These are phyloP conservation scores for Asteroscopus sphinx DNA, from an alignment of 2,888 invertebrate genomes.

Conservation along the genomic window DNA sequence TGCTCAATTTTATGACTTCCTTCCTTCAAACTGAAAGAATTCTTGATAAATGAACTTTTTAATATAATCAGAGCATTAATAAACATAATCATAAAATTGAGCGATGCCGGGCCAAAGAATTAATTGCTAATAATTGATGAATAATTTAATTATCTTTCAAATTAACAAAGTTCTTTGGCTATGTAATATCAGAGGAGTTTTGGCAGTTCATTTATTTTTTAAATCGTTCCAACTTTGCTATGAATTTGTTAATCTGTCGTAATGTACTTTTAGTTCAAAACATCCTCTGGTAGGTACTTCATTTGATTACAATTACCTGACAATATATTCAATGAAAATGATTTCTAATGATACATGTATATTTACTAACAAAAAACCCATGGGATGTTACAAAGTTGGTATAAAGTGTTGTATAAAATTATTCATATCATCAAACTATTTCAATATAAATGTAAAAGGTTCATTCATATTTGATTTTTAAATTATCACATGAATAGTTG, in stretches of 20 bases:
- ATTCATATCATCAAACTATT: slow-evolving; percentile 54
- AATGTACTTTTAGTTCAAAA: slow-evolving; percentile 31
- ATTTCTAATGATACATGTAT: slow-evolving; percentile 54
- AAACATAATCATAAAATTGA: slow-evolving; percentile 74
- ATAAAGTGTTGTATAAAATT: slow-evolving; percentile 60
- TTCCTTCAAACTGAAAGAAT: slow-evolving; percentile 16
- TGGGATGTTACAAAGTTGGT: slow-evolving; percentile 62
- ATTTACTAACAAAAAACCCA: slow-evolving; percentile 58
- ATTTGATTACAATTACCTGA: slow-evolving; percentile 29
- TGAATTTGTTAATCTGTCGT: slow-evolving; percentile 35
- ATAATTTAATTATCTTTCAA: slow-evolving; percentile 65
- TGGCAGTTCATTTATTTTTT: slow-evolving; percentile 51
- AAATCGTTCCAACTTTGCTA: slow-evolving; percentile 47
- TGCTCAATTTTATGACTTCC: slow-evolving; percentile 69
- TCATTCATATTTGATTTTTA: not conserved
- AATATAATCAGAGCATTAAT: slow-evolving; percentile 47
- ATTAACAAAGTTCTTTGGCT: slow-evolving; percentile 72
- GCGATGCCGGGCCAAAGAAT: slow-evolving; percentile 68
- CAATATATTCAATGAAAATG: slow-evolving; percentile 38
- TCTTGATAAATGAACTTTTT: slow-evolving; percentile 41
- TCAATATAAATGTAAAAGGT: not conserved
- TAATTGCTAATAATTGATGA: slow-evolving; percentile 65
- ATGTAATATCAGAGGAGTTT: slow-evolving; percentile 75
- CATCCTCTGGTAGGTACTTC: slow-evolving; percentile 64
- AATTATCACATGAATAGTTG: slow-evolving; percentile 2